A percentile compares a stretch with the other conserved stretches of the same genome.
Conservation (phyloP, 2,797 vertebrate species). For the Zenarchopterus dispar region DNA sequence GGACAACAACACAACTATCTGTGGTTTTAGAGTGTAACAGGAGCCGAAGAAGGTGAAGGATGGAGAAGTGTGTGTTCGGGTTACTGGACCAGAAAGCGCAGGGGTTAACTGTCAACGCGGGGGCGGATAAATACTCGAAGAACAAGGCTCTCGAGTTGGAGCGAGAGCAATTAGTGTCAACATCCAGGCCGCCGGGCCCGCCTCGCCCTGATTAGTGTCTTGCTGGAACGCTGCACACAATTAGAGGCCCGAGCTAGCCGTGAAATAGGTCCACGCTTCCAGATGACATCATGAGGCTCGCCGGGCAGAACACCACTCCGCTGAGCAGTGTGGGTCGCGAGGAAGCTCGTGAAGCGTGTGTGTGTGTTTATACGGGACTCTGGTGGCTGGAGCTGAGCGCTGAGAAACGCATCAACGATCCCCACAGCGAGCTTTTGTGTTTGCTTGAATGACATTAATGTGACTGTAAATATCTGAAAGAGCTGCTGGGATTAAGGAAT, state of each 20-base stretch:
- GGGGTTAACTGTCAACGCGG: slow-evolving; percentile 62
- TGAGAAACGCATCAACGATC: neutral
- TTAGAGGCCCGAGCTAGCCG: slow-evolving; percentile 54
- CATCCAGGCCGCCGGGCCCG: slow-evolving; percentile 38
- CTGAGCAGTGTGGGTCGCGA: neutral
- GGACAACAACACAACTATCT: no score
- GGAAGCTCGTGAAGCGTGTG: neutral
- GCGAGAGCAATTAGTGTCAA: slow-evolving; percentile 73
- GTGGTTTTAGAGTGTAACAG: no score
- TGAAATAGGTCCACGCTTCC: slow-evolving; percentile 41
- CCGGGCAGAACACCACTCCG: slow-evolving; percentile 23
- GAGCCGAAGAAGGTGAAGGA: no score
- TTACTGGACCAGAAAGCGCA: neutral
- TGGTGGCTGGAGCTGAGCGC: slow-evolving; percentile 1
- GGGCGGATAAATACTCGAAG: slow-evolving; percentile 56
- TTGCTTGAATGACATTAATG: no score
- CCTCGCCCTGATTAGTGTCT: slow-evolving; percentile 56
- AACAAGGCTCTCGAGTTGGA: slow-evolving; percentile 54
- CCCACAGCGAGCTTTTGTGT: no score
- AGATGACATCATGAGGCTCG: slow-evolving; percentile 39
- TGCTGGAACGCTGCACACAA: slow-evolving; percentile 65
- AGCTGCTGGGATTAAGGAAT: no score
- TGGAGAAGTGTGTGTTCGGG: slow-evolving; percentile 4
- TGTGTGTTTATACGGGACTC: slow-evolving; percentile 26
- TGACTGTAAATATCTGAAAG: no score